phyloP scores from a whole-genome alignment of 2,888 invertebrate genomes.

The Drosophila multiciliata region DNA sequence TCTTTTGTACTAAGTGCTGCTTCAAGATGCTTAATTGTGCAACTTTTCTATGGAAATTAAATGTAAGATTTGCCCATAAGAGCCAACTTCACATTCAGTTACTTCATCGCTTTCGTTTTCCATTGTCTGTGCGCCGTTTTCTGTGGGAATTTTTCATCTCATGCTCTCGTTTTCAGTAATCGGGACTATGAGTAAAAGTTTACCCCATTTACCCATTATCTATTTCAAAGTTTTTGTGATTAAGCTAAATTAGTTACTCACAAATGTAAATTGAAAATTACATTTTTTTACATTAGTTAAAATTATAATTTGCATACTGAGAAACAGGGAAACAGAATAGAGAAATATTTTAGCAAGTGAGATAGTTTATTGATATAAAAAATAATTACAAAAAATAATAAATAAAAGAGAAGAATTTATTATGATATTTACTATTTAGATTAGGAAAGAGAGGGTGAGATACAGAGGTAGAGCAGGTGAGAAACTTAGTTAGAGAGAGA shows the following conservation, averaged over 20 bases:
- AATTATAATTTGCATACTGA: background rate
- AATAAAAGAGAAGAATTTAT: background rate
- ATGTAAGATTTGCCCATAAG: conserved; percentile 45
- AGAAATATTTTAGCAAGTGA: background rate
- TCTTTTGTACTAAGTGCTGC: conserved; percentile 26
- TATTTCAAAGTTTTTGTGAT: conserved; percentile 10
- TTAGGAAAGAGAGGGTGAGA: background rate
- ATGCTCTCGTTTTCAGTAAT: conserved; percentile 41
- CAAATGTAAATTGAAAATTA: conserved; percentile 4
- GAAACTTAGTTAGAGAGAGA: background rate
- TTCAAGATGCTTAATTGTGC: conserved; percentile 75
- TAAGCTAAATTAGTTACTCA: conserved; percentile 18
- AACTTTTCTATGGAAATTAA: conserved; percentile 77
- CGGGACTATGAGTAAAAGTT: background rate
- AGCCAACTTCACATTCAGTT: conserved; percentile 48
- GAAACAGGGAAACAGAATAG: background rate
- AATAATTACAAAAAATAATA: background rate
- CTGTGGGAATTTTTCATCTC: conserved; percentile 51
- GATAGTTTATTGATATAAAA: background rate
- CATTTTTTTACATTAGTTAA: background rate
- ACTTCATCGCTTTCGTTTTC: conserved; percentile 82
- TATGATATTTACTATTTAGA: background rate
- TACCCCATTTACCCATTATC: conserved; percentile 1
- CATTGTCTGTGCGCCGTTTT: conserved; percentile 32
- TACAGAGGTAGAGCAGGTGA: too few relatives aligned